Percentiles rank a stretch among this genome's conserved stretches.
These are phyloP conservation scores for Nasonia giraulti DNA, from an alignment of 1,140 invertebrate species.

Conservation along the genomic window DNA sequence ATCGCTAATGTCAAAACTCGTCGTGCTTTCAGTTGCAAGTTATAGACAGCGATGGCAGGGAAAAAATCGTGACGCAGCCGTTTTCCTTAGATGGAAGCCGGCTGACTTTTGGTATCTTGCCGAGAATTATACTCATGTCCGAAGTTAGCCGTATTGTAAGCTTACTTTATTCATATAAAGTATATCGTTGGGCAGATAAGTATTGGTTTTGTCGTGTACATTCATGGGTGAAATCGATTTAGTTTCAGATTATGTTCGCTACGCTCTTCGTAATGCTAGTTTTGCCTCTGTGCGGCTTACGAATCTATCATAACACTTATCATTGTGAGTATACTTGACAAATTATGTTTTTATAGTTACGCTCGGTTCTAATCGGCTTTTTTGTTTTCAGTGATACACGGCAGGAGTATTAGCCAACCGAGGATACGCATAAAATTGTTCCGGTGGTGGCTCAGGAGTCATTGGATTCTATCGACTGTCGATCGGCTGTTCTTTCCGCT, in stretches of 20 bases:
- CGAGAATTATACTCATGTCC: conserved; percentile 84
- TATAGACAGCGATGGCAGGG: conserved; percentile 78
- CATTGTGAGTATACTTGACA: conserved; percentile 70
- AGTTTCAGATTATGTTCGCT: conserved; percentile 84
- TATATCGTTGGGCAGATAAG: background rate
- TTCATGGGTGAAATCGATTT: conserved; percentile 47
- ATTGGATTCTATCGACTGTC: conserved; percentile 84
- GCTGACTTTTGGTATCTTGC: conserved; percentile 79
- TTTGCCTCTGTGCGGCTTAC: conserved; percentile 79
- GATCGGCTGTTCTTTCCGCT: conserved; percentile 85
- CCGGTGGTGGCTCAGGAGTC: conserved; percentile 77
- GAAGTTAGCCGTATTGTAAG: conserved; percentile 84
- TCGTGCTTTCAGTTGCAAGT: conserved; percentile 75
- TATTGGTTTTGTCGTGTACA: background rate
- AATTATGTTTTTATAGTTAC: background rate
- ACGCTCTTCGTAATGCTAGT: conserved; percentile 78
- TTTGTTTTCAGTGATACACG: conserved; percentile 58
- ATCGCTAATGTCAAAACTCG: background rate
- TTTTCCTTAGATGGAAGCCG: conserved; percentile 86
- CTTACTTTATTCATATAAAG: conserved; percentile 54
- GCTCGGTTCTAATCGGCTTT: background rate
- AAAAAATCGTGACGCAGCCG: conserved; percentile 78
- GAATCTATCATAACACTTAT: conserved; percentile 75
- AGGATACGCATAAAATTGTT: conserved; percentile 74
- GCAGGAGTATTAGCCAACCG: conserved; percentile 74